phyloP scores from a whole-genome alignment of 2,113 vertebrate genomes.

The Ammodytes dubius region DNA sequence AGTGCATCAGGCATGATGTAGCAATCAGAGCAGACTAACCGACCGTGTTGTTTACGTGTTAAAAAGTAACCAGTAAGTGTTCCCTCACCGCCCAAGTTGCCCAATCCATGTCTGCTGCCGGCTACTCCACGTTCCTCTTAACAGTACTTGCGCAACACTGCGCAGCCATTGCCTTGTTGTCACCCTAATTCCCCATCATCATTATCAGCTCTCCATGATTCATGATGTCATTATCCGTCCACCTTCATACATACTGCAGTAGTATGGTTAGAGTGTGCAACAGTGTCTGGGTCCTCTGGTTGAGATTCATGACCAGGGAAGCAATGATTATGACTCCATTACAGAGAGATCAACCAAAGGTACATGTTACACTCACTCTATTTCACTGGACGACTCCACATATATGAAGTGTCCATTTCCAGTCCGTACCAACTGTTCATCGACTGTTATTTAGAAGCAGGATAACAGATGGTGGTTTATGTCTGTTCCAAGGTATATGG shows the following conservation, averaged over 20 bases:
- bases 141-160: constrained; percentile 23
- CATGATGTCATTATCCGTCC: constrained; percentile 40
- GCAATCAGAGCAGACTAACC: constrained; percentile 1
- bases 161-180: constrained; percentile 25
- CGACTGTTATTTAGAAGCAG: constrained; percentile 32
- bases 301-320: constrained; percentile 61
- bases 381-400: constrained; percentile 37
- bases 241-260: constrained; percentile 21
- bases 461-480: constrained; percentile 54
- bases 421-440: constrained; percentile 50
- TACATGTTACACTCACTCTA: constrained; percentile 50
- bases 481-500: neutral
- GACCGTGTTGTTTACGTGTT: constrained; percentile 16
- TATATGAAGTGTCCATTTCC: constrained; percentile 43
- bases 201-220: constrained; percentile 47
- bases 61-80: constrained; percentile 26
- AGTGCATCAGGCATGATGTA: neutral
- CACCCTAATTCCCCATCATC: constrained; percentile 40
- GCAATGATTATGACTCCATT: constrained; percentile 58
- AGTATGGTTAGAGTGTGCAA: neutral
- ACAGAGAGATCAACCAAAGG: constrained; percentile 47
- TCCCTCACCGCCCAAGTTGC: constrained; percentile 15
- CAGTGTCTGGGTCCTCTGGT: constrained; percentile 22
- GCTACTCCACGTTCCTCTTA: constrained; percentile 38
- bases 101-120: constrained; percentile 27